Evolutionary conservation across 2,888 invertebrate genomes (phyloP), one percentile per base, ranked within the genome.

Genomic region (Platycheirus rosarum): DNA sequence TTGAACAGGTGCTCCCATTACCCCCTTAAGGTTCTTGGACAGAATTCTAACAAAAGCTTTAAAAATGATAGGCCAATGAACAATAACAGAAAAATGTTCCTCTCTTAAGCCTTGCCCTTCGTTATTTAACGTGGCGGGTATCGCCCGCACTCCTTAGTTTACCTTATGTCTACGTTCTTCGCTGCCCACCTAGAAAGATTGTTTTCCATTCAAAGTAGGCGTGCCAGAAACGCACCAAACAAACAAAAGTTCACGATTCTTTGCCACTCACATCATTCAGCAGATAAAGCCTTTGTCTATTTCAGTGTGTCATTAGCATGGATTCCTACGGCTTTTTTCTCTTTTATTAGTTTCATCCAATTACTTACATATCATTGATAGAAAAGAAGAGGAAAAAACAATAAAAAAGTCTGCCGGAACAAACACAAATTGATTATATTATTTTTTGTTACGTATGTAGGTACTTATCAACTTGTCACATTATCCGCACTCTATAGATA

Each of bases 151-250:
- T n/a, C n/a, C n/a, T n/a, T n/a, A n/a, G n/a, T n/a, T n/a, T n/a
- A n/a, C n/a, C n/a, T n/a, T n/a, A n/a, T n/a, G n/a, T n/a, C n/a
- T n/a, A n/a, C n/a, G n/a, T n/a, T n/a, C n/a, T n/a, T n/a, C n/a
- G n/a, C n/a, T n/a, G n/a, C n/a, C n/a, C n/a, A n/a, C n/a, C n/a
- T n/a, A n/a, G n/a, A n/a, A n/a, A n/a, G n/a, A n/a, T n/a, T n/a
- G n/a, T n/a, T n/a, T n/a, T n/a, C n/a, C n/a, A n/a, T n/a, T 26
- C 1, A 26, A 14, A 8, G 14, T 13, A 46, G 8, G 0, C n/a
- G 29, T 14, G 42, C 40, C 51, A 71, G 32, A 62, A 51, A 51
- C 2, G n/a, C 44, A 71, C 26, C 35, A 63, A 37, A 63, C 53
- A 13, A 51, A 63, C 63, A 40, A 32, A 32, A 32, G 13, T 49